phyloP scores from a whole-genome alignment of 1,140 invertebrate genomes.

The Cotesia typhae region DNA sequence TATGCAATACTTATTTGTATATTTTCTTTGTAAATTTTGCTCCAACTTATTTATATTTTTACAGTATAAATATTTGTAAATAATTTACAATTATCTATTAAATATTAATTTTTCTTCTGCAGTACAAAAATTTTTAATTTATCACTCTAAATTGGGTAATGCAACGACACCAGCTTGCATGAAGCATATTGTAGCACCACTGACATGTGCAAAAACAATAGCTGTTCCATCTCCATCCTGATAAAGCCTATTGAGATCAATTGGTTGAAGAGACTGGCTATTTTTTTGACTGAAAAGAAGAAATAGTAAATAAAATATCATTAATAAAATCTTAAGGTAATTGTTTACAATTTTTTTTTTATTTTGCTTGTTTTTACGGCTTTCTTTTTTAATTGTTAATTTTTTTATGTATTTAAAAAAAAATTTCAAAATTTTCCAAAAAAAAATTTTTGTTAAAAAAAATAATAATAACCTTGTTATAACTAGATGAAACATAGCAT shows the following conservation, averaged over 20 bases:
- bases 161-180: slow-evolving; percentile 50
- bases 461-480: slow-evolving; percentile 51
- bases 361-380: no score
- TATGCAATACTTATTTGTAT: no score
- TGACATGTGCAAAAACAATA: slow-evolving; percentile 52
- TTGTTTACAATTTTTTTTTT: no score
- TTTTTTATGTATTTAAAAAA: no score
- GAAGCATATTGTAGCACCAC: slow-evolving; percentile 50
- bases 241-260: slow-evolving; percentile 52
- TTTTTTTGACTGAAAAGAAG: slow-evolving; percentile 45
- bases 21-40: no score
- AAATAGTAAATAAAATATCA: slow-evolving; percentile 8
- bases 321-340: no score
- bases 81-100: no score
- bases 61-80: no score
- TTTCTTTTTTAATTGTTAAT: not conserved
- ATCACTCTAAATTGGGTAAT: slow-evolving; percentile 47
- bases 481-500: slow-evolving; percentile 54
- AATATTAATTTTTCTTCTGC: no score
- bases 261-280: slow-evolving; percentile 45
- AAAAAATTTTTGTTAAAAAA: not conserved
- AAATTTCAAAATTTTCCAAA: no score
- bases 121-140: not conserved
- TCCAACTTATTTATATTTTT: no score
- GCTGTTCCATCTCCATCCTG: slow-evolving; percentile 49